Conservation (phyloP, 2,113 vertebrate species). For the Crotalus horridus region DNA sequence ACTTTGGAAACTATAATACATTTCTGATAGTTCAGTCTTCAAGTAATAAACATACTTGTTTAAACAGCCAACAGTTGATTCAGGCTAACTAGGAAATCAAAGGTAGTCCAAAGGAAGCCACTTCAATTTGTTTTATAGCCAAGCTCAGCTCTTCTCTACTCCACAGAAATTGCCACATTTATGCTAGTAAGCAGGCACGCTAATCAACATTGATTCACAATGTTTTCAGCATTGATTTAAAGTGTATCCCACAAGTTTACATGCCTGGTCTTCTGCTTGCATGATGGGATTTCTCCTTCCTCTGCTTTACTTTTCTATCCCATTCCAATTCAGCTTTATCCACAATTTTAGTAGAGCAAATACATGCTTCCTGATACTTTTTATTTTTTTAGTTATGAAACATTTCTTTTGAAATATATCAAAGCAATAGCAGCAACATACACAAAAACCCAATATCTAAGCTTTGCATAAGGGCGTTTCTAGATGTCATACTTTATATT, state of each 20-base stretch:
- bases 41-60: neutral
- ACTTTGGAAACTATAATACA: neutral
- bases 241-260: neutral
- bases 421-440: neutral
- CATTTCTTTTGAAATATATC: neutral
- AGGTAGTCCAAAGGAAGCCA: neutral
- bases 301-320: neutral
- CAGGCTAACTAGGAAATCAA: neutral
- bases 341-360: neutral
- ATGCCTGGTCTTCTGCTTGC: neutral
- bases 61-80: neutral
- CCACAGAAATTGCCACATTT: neutral
- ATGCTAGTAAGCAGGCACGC: neutral
- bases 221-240: neutral
- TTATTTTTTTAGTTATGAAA: neutral
- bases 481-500: slow-evolving; percentile 2
- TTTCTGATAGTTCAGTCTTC: neutral
- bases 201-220: neutral
- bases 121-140: neutral
- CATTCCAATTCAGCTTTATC: neutral
- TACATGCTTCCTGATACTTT: slow-evolving; percentile 12
- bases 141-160: neutral
- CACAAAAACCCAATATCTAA: neutral
- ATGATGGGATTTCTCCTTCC: neutral
- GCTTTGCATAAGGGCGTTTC: neutral